A percentile compares a stretch with the other conserved stretches of the same genome.
Conservation (phyloP, 2,888 invertebrate genomes). For the Mesochorus sp. region DNA sequence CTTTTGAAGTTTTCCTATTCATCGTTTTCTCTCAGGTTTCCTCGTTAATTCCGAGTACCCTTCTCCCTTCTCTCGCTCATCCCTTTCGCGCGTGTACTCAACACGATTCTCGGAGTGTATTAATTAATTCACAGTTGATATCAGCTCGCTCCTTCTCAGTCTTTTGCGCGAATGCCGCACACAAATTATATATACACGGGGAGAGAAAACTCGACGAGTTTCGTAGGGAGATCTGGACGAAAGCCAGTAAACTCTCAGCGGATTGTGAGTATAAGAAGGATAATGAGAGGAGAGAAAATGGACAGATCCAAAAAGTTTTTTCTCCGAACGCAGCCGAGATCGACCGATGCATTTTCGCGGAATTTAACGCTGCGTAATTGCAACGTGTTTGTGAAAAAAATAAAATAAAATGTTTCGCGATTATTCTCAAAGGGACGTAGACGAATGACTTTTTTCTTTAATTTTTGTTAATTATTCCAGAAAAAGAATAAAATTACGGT, state of each 20-base stretch:
- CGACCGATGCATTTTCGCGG: no score
- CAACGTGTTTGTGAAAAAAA: no score
- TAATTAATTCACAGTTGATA: conserved; percentile 53
- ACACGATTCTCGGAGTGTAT: conserved; percentile 36
- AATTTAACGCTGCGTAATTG: no score
- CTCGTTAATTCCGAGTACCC: conserved; percentile 50
- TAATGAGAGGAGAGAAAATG: conserved; percentile 1
- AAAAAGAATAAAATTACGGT: no score
- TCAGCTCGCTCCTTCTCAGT: neutral
- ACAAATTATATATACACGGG: conserved; percentile 22
- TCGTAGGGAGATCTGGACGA: conserved; percentile 50
- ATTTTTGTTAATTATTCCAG: no score
- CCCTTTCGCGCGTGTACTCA: neutral
- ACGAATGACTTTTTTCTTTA: no score
- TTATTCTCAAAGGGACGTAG: no score
- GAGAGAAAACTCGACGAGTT: conserved; percentile 40
- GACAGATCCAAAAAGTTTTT: conserved; percentile 47
- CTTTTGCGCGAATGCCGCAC: conserved; percentile 14
- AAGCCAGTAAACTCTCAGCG: conserved; percentile 48
- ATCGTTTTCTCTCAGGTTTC: conserved; percentile 27
- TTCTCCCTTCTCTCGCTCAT: neutral
- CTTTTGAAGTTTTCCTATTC: conserved; percentile 40
- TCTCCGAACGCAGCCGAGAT: no score
- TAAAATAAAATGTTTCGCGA: no score
- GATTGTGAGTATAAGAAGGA: neutral